Evolutionary conservation across 2,888 invertebrate genomes (phyloP).

Genomic region (Chorisops tibialis): DNA sequence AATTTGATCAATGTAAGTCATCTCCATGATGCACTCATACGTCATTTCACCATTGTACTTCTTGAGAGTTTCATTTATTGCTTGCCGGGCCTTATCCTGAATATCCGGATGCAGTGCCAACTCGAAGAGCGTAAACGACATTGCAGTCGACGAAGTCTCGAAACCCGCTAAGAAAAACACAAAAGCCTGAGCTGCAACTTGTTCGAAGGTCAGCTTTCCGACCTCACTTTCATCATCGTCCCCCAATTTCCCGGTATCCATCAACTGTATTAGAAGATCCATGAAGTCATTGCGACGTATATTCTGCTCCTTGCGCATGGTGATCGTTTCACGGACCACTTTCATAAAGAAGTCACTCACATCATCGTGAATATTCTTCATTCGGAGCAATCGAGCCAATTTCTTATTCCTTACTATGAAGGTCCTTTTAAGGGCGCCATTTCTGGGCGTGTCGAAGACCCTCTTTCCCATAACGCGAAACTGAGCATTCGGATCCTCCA

Average conservation of each 20-base stretch:
- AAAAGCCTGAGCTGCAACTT: constrained; percentile 57
- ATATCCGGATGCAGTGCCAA: constrained; percentile 52
- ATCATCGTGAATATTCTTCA: constrained; percentile 16
- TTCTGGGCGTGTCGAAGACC: constrained; percentile 32
- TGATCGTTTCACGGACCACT: constrained; percentile 27
- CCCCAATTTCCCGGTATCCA: constrained; percentile 10
- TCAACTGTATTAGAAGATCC: constrained; percentile 29
- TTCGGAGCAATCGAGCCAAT: not conserved
- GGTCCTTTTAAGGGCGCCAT: constrained; percentile 29
- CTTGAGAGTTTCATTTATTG: constrained; percentile 47
- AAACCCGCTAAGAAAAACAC: constrained; percentile 58
- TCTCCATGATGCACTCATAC: constrained; percentile 53
- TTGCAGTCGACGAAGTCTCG: constrained; percentile 55
- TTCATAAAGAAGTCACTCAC: constrained; percentile 26
- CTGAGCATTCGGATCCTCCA: constrained; percentile 48
- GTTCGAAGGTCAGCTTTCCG: constrained; percentile 47
- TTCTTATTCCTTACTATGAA: constrained; percentile 27
- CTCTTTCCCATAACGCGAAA: constrained; percentile 43
- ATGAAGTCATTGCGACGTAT: constrained; percentile 29
- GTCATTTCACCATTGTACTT: constrained; percentile 45
- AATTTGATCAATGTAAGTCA: constrained; percentile 55
- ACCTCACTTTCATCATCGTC: constrained; percentile 7
- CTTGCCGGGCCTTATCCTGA: constrained; percentile 51
- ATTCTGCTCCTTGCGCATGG: constrained; percentile 20
- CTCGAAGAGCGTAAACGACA: constrained; percentile 55